phyloP scores from a whole-genome alignment of 2,797 vertebrate species.

The Gymnothorax reevesii region DNA sequence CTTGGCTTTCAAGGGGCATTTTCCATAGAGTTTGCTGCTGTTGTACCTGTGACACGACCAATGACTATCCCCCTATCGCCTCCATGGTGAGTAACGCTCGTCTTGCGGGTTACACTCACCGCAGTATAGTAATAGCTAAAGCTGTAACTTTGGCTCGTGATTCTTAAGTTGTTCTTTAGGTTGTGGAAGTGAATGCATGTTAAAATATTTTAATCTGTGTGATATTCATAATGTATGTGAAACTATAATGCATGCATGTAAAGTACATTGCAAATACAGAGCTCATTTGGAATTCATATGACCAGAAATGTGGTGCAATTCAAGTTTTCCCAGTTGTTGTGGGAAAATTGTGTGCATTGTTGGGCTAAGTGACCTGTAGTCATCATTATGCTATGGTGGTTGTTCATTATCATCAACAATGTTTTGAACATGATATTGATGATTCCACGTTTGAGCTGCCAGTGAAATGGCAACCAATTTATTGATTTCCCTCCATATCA shows the following conservation, averaged over 20 bases:
- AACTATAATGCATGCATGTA: background rate
- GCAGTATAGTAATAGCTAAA: too few species aligned
- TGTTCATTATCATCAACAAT: too few species aligned
- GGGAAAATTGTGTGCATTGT: too few species aligned
- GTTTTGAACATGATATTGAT: too few species aligned
- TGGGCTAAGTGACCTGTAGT: too few species aligned
- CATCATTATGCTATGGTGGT: background rate
- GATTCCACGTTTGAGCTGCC: too few species aligned
- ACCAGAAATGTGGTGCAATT: background rate
- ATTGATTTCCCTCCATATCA: too few species aligned
- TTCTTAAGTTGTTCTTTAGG: too few species aligned
- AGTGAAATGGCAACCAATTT: too few species aligned
- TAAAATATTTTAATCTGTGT: background rate
- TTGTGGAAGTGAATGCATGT: background rate
- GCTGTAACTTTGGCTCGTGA: background rate
- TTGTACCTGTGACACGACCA: constrained; percentile 61
- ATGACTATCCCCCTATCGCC: constrained; percentile 72
- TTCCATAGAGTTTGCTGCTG: constrained; percentile 77
- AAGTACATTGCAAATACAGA: background rate
- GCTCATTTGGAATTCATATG: background rate
- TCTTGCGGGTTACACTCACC: background rate
- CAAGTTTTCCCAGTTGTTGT: too few species aligned
- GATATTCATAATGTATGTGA: background rate
- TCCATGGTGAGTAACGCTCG: constrained; percentile 68
- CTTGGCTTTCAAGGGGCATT: constrained; percentile 63